Percentiles rank a stretch among this genome's conserved stretches.
phyloP scores from a whole-genome alignment of 2,888 invertebrate species.

The Drosophila gaucha region DNA sequence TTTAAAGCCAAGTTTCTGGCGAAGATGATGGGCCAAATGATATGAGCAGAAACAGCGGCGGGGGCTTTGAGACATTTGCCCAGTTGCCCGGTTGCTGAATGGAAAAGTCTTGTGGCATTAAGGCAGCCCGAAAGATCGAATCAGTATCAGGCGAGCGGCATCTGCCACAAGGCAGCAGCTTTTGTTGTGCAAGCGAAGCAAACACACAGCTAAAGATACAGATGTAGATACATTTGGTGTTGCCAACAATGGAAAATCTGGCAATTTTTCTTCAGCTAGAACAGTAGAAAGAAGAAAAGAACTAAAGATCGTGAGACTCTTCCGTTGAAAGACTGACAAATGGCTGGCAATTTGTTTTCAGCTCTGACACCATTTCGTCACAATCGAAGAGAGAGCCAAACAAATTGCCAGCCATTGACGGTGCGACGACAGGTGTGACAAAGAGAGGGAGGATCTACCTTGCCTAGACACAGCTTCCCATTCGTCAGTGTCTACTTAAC shows the following conservation, averaged over 20 bases:
- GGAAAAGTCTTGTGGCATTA: slow-evolving; percentile 66
- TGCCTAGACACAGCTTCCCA: slow-evolving; percentile 13
- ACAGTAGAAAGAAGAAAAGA: neutral
- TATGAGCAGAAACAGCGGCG: slow-evolving; percentile 37
- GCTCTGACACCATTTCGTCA: slow-evolving; percentile 74
- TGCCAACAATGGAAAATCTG: slow-evolving; percentile 59
- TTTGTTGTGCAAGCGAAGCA: slow-evolving; percentile 4
- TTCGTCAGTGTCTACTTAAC: slow-evolving; percentile 74
- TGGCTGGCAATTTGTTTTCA: slow-evolving; percentile 72
- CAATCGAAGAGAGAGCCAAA: slow-evolving; percentile 48
- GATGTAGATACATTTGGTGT: too few species aligned
- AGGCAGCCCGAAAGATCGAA: slow-evolving; percentile 46
- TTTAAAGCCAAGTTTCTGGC: slow-evolving; percentile 67
- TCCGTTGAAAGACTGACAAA: slow-evolving; percentile 71
- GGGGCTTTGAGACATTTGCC: slow-evolving; percentile 38
- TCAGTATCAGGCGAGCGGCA: slow-evolving; percentile 54
- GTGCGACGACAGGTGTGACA: slow-evolving; percentile 53
- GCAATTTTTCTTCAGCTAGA: slow-evolving; percentile 52
- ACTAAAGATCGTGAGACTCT: slow-evolving; percentile 16
- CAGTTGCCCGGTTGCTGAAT: slow-evolving; percentile 50
- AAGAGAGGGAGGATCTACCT: slow-evolving; percentile 15
- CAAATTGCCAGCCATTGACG: slow-evolving; percentile 69
- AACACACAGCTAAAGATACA: neutral
- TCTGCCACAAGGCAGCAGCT: slow-evolving; percentile 35
- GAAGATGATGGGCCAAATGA: slow-evolving; percentile 67